Evolutionary conservation across 1,140 invertebrate species (phyloP), one percentile per base, ranked within the genome.

Genomic region (Aphaenogaster floridana): DNA sequence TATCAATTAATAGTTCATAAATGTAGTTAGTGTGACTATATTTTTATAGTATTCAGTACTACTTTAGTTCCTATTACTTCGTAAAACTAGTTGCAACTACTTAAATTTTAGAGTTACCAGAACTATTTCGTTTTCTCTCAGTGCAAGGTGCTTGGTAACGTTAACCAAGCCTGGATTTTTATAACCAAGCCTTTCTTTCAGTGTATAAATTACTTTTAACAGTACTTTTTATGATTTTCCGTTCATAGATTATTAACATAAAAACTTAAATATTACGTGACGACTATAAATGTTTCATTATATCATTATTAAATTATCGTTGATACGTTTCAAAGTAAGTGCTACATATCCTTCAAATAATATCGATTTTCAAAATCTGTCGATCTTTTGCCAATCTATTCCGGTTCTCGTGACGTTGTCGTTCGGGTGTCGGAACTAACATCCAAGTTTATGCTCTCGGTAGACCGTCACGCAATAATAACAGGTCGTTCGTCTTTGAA

Each of bases 401-500:
- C 11, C 36, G 42, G 11, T 48, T 78, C 17, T 48, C 11, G 6
- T 15, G 6, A 57, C 9, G 34, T 39, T 36, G 36, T 45, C 48
- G 48, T 17, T 64, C 3, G 50, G 45, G 21, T 59, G 39, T 71
- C n/a, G 42, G 74, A 92, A 28, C 28, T 0, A 28, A 28, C 28
- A 28, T 28, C 28, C 84, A 86, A 84, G 68, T 92, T 93, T 93
- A 92, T 88, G 87, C 87, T 88, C 92, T 91, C 79, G 48, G 79
- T 74, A 79, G 87, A 90, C 74, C 86, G 88, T 91, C 88, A 90
- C 86, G 88, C 89, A 90, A 92, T 93, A 92, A 93, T 92, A 92
- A 92, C 90, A 91, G 91, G 88, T 89, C 74, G 59, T 69, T 86
- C 72, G 45, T 86, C 84, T 64, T 15, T 15, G 54, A 21, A 21